Conservation (phyloP, 2,888 invertebrate species). For the Andrena minutula region DNA sequence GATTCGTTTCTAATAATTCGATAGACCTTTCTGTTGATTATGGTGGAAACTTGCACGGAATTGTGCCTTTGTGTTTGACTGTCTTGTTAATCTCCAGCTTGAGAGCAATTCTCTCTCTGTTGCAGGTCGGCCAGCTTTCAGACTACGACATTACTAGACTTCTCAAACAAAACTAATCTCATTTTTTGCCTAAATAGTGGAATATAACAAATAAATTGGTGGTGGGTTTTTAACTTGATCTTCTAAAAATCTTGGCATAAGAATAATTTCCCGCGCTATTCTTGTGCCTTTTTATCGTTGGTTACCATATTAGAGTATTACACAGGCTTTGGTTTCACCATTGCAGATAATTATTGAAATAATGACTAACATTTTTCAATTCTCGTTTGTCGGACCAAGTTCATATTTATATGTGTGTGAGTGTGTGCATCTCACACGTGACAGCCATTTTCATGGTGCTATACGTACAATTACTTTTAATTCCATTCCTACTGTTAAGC, state of each 20-base stretch:
- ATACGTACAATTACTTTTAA: constrained; percentile 49
- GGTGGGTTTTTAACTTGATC: constrained; percentile 79
- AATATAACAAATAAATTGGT: constrained; percentile 77
- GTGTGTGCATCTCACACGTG: constrained; percentile 32
- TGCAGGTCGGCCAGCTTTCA: constrained; percentile 86
- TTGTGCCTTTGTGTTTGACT: constrained; percentile 64
- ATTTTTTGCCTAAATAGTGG: constrained; percentile 79
- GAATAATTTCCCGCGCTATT: constrained; percentile 44
- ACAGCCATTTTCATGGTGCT: constrained; percentile 70
- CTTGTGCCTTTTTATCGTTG: constrained; percentile 36
- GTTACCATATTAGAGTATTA: constrained; percentile 64
- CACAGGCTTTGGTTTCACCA: constrained; percentile 54
- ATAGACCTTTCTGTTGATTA: constrained; percentile 42
- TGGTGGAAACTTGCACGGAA: constrained; percentile 56
- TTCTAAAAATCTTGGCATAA: constrained; percentile 62
- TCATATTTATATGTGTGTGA: constrained; percentile 9
- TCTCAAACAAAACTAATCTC: constrained; percentile 80
- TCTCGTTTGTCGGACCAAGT: constrained; percentile 33
- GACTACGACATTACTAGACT: constrained; percentile 86
- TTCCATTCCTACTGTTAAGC: constrained; percentile 44
- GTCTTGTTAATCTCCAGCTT: constrained; percentile 76
- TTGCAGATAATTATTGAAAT: constrained; percentile 36
- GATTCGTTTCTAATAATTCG: constrained; percentile 18
- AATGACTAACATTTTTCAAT: constrained; percentile 53
- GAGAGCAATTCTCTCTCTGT: constrained; percentile 84